Percentiles rank a stretch among this genome's conserved stretches.
Conservation (phyloP, 1,140 invertebrate species). For the Bathynomus jamesi region DNA sequence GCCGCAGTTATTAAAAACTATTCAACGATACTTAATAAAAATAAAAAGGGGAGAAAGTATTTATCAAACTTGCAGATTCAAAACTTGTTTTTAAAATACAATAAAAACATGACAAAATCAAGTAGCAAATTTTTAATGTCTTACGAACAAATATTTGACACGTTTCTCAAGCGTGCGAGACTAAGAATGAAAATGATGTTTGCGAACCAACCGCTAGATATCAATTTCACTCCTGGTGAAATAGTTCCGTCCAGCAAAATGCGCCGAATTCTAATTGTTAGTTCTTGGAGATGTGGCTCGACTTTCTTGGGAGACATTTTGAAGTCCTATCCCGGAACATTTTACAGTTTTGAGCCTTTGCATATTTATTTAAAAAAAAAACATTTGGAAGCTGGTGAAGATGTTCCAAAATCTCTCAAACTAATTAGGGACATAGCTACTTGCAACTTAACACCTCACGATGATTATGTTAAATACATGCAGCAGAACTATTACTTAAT, state of each 20-base stretch:
- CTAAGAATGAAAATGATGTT: background rate
- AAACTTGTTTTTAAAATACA: too few relatives aligned
- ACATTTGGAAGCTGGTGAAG: conserved; percentile 26
- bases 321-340: conserved; percentile 28
- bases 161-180: too few relatives aligned
- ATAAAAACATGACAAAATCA: too few relatives aligned
- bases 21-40: too few relatives aligned
- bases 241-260: conserved; percentile 12
- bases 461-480: conserved; percentile 24
- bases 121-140: too few relatives aligned
- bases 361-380: conserved; percentile 27
- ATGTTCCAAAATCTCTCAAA: conserved; percentile 7
- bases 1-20: too few relatives aligned
- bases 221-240: conserved; percentile 23
- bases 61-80: too few relatives aligned
- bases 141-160: too few relatives aligned
- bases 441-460: conserved; percentile 16
- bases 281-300: conserved; percentile 36
- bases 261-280: conserved; percentile 24
- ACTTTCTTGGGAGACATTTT: conserved; percentile 33
- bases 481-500: conserved; percentile 22
- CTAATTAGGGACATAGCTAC: conserved; percentile 20
- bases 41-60: too few relatives aligned
- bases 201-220: background rate
- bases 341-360: conserved; percentile 34